Base-by-base conservation (phyloP, 2,888 invertebrate species). In the Drosophila pegasa region DNA sequence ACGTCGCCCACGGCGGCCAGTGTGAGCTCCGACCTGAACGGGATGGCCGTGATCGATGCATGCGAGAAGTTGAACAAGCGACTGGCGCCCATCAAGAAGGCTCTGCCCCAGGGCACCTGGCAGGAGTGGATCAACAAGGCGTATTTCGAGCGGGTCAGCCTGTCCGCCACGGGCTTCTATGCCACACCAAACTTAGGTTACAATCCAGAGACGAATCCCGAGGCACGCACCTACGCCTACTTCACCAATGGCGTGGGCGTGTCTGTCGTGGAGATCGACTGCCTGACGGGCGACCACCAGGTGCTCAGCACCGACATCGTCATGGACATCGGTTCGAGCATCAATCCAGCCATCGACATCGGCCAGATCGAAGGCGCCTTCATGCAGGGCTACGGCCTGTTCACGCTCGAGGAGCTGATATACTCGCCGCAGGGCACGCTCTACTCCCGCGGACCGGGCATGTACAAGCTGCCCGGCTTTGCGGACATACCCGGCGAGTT, bases 321-420 rank as follows among this genome's bases (percentile, higher is more conserved):
- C 0, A 98, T 99, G 98, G 99, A 99, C 93, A 94, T 99, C 78
- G 98, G 98, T 0, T 95, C 97, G 80, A 98, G 98, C 92, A 93
- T 99, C 58, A 99, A 99, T 92, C 99, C 99, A 4, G 98, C 98
- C 1, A 97, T 99, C 74, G 99, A 99, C 87, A 96, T 99, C 80
- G 99, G 98, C 0, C 99, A 99, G 93, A 96, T 99, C 16, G 99
- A 99, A 93, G 99, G 99, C 3, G 99, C 94, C 0, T 99, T 98
- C 87, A 94, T 97, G 89, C 98, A 98, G 94, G 99, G 99, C 0
- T 97, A 98, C 87, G 99, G 98, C 1, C 91, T 99, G 60, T 98
- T 96, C 87, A 96, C 97, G 0, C 93, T 98, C 88, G 99, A 99
- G 92, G 98, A 98, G 91, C 93, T 97, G 80, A 94, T 97, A 65